Evolutionary conservation across 2,797 vertebrate genomes (phyloP).

Genomic region (Phyllotis vaccarum): DNA sequence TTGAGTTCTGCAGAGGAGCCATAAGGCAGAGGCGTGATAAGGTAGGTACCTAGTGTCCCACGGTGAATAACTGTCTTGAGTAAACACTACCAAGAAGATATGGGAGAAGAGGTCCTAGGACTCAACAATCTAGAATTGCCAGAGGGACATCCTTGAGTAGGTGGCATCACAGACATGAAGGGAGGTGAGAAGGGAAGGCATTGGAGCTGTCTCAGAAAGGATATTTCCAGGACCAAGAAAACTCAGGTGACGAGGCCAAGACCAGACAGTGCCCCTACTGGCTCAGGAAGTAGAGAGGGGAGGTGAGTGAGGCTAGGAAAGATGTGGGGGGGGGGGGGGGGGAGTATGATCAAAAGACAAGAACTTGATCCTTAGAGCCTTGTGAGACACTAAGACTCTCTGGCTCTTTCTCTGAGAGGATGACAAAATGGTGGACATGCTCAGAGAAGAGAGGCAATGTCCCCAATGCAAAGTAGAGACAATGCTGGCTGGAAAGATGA

Average conservation of each 20-base stretch:
- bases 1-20: no score
- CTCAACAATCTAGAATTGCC: not conserved
- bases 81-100: fast-evolving
- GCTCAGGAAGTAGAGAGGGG: fast-evolving
- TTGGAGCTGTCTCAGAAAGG: fast-evolving
- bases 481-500: not conserved
- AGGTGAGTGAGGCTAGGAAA: not conserved
- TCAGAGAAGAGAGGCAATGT: not conserved
- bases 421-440: not conserved
- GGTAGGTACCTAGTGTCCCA: not conserved
- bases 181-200: not conserved
- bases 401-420: not conserved
- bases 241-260: not conserved
- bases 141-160: not conserved
- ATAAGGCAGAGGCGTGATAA: fast-evolving
- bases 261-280: fast-evolving
- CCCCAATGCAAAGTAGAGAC: not conserved
- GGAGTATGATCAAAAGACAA: not conserved
- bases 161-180: fast-evolving
- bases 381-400: not conserved
- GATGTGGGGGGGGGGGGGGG: no score
- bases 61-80: not conserved
- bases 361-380: not conserved
- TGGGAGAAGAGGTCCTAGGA: not conserved
- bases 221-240: not conserved